phyloP scores from a whole-genome alignment of 2,888 invertebrate species.

The Ochlodes sylvanus region DNA sequence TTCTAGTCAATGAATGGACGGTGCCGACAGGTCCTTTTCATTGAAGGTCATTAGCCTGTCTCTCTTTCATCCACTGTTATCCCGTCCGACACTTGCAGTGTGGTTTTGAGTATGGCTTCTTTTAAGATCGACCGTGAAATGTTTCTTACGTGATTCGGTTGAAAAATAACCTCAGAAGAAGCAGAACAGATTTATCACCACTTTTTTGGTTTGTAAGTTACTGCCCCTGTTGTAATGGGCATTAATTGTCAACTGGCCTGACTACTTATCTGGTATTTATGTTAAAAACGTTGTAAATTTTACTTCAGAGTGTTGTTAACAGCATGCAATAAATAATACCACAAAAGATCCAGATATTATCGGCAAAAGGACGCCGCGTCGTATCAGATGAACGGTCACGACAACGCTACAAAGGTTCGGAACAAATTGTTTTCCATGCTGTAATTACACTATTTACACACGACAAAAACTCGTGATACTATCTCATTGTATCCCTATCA shows the following conservation, averaged over 20 bases:
- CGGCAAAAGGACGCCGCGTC: slow-evolving; percentile 37
- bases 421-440: slow-evolving; percentile 38
- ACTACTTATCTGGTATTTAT: too few species aligned
- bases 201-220: too few species aligned
- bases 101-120: neutral
- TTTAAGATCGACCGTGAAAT: neutral
- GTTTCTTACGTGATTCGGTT: neutral
- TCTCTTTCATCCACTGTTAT: neutral
- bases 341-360: slow-evolving; percentile 40
- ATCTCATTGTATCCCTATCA: slow-evolving; percentile 61
- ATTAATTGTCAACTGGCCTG: too few species aligned
- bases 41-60: neutral
- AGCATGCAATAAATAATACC: slow-evolving; percentile 27
- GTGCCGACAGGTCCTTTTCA: neutral
- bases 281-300: neutral
- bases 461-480: slow-evolving; percentile 66
- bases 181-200: too few species aligned
- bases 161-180: neutral
- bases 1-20: too few species aligned
- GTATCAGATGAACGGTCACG: slow-evolving; percentile 43
- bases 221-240: too few species aligned
- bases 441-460: slow-evolving; percentile 70
- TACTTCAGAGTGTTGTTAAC: slow-evolving; percentile 16
- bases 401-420: slow-evolving; percentile 26
- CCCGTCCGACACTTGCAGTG: neutral